phyloP scores from a whole-genome alignment of 2,797 vertebrate genomes.

The Hafferia zeledoni region DNA sequence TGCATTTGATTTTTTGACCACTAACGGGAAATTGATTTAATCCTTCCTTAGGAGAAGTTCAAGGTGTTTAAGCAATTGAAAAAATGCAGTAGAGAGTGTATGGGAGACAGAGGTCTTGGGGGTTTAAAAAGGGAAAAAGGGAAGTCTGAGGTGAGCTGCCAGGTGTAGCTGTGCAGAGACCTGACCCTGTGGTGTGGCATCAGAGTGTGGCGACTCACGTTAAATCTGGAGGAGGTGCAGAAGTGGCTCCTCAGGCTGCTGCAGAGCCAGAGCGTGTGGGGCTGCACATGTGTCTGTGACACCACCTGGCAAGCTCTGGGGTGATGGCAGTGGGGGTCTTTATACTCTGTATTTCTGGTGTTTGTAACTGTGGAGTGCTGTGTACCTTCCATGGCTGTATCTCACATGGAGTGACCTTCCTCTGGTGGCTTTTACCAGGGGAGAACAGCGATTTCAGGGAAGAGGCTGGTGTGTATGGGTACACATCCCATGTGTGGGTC shows the following conservation, averaged over 20 bases:
- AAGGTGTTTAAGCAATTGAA: constrained; percentile 46
- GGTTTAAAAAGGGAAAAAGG: not conserved
- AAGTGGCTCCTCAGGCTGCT: not conserved
- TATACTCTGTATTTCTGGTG: not conserved
- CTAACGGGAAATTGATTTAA: constrained; percentile 50
- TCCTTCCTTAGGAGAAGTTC: not conserved
- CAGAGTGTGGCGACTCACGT: not conserved
- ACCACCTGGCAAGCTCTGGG: too few relatives aligned
- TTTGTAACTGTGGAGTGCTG: not conserved
- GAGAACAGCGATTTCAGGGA: accelerated
- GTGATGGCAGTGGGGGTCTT: not conserved
- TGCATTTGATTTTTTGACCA: constrained; percentile 29
- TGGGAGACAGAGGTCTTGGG: not conserved
- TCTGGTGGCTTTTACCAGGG: not conserved
- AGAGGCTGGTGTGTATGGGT: accelerated
- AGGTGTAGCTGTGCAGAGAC: not conserved
- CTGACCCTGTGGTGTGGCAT: not conserved
- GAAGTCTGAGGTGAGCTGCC: not conserved
- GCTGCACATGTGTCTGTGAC: accelerated
- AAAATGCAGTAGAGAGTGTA: not conserved
- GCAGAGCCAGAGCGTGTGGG: accelerated
- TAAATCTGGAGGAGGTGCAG: not conserved
- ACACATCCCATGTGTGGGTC: not conserved
- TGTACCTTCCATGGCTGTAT: accelerated
- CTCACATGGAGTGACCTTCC: accelerated